phyloP scores from a whole-genome alignment of 2,888 invertebrate genomes.

The Aporophyla nigra region DNA sequence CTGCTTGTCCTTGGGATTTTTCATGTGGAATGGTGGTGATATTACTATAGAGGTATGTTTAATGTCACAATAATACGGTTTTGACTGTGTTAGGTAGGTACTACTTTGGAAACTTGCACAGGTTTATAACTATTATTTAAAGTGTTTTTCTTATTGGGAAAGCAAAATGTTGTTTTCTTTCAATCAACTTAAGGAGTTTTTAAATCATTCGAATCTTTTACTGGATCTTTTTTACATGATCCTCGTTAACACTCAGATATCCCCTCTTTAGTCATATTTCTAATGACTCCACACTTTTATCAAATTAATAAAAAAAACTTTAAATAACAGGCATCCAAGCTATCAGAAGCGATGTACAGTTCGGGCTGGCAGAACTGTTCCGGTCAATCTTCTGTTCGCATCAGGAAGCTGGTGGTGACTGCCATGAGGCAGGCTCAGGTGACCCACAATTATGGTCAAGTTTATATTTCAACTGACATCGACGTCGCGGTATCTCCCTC shows the following conservation, averaged over 20 bases:
- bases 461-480: background rate
- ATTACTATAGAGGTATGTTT: slow-evolving; percentile 38
- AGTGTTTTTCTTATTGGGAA: no score
- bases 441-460: background rate
- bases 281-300: no score
- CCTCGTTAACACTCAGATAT: no score
- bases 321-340: slow-evolving; percentile 37
- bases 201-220: no score
- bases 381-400: slow-evolving; percentile 39
- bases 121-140: no score
- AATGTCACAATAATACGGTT: background rate
- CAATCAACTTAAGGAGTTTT: no score
- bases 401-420: slow-evolving; percentile 53
- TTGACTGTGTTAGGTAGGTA: background rate
- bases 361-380: slow-evolving; percentile 67
- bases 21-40: slow-evolving; percentile 51
- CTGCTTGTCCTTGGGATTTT: slow-evolving; percentile 20
- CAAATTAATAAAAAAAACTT: background rate
- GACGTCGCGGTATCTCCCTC: background rate
- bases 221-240: no score
- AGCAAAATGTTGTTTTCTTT: no score
- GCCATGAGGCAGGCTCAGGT: slow-evolving; percentile 55
- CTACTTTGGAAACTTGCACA: background rate
- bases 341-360: slow-evolving; percentile 47
- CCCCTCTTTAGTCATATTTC: no score